A percentile compares a stretch with the other conserved stretches of the same genome.
phyloP scores from a whole-genome alignment of 2,888 invertebrate species.

The Cerceris rybyensis region DNA sequence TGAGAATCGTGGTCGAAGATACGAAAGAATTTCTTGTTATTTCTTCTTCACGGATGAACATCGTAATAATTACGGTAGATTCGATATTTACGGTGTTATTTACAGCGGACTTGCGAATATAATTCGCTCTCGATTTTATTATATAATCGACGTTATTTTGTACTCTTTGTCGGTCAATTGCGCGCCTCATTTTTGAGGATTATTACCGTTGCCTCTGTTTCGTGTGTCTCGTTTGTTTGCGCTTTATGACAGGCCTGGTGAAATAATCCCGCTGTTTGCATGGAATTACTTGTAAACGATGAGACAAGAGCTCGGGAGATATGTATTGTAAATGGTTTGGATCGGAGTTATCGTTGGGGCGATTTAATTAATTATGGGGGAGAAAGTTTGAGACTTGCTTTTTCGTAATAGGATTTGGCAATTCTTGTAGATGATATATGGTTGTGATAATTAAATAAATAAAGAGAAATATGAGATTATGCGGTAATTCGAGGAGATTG shows the following conservation, averaged over 20 bases:
- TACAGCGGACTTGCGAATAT: not conserved
- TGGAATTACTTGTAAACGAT: too few relatives aligned
- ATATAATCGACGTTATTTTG: slow-evolving; percentile 6
- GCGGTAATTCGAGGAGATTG: slow-evolving; percentile 29
- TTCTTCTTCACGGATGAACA: not conserved
- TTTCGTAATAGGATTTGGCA: not conserved
- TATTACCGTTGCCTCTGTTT: not conserved
- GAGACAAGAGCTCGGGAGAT: too few relatives aligned
- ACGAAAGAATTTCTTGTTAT: not conserved
- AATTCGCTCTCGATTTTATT: not conserved
- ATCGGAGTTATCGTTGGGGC: too few relatives aligned
- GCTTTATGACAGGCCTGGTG: too few relatives aligned
- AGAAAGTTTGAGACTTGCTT: not conserved
- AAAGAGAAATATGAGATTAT: slow-evolving; percentile 15
- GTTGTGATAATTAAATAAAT: slow-evolving; percentile 10
- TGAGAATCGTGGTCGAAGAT: not conserved
- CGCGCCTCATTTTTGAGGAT: not conserved
- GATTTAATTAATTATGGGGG: not conserved
- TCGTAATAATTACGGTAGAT: slow-evolving; percentile 36
- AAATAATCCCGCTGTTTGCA: too few relatives aligned
- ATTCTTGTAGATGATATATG: slow-evolving; percentile 14
- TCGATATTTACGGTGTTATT: slow-evolving; percentile 10
- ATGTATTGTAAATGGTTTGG: too few relatives aligned
- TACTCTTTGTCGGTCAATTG: not conserved
- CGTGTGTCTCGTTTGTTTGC: too few relatives aligned